Evolutionary conservation across 1,140 invertebrate genomes (phyloP), one percentile per base, ranked within the genome.

Genomic region (Spodoptera litura): DNA sequence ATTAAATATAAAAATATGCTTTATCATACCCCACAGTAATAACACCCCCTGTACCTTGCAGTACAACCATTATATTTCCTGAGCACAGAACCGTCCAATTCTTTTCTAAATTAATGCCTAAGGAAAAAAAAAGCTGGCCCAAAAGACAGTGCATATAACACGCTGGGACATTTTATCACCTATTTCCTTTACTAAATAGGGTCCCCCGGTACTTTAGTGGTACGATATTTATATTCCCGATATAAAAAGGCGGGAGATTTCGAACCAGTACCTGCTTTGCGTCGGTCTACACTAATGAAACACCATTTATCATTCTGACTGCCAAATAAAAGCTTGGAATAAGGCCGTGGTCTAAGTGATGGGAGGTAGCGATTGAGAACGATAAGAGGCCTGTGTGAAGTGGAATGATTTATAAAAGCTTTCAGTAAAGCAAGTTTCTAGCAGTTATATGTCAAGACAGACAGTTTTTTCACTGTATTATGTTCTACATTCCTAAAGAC

Each of bases 301-400:
- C 78, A 78, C 78, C 80, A 81, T 85, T 85, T 85, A 82, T 85
- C 84, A 85, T 85, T 81, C 79, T 79, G 79, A 81, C 79, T 83
- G 81, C 84, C 84, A 84, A 84, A 85, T 85, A 85, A 84, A 84
- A 84, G 74, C 80, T 81, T 78, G 61, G 75, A 78, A 79, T 78
- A 71, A 61, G 78, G 72, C 35, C 10, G 53, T 56, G 79, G 70
- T 3, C 44, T 55, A 72, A 74, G 76, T 38, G 9, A 72, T 51
- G 53, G 78, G 74, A 71, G 55, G 12, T 25, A 75, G 81, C 78
- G 78, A n/a, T 44, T 15, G 8, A 25, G 0, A 27, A 56, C 52
- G 11, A 20, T 66, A 25, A 15, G 62, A 44, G 6, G 38, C 1
- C 4, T 44, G 38, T 10, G 38, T 44, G 9, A 44, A 8, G 8